Conservation (phyloP, 2,888 invertebrate genomes). For the Cerastis rubricosa region DNA sequence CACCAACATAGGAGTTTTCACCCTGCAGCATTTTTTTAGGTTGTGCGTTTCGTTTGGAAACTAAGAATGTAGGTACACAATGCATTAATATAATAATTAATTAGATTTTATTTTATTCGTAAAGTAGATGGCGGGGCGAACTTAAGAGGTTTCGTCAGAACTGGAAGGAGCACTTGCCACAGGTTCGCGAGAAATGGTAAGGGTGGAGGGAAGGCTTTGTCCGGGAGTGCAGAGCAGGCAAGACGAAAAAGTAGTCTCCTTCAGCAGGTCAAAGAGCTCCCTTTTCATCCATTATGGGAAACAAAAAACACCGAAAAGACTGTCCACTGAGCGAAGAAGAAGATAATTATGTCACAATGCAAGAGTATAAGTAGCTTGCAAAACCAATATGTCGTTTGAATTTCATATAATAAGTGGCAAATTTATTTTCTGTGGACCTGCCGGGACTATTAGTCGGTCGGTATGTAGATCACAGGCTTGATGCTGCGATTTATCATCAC, state of each 20-base stretch:
- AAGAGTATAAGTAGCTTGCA: not conserved
- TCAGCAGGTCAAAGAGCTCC: not conserved
- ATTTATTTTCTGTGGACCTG: not conserved
- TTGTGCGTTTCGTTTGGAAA: not conserved
- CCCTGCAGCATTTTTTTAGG: not conserved
- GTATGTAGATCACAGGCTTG: slow-evolving; percentile 41
- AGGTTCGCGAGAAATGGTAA: too few relatives aligned
- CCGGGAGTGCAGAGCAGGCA: too few relatives aligned
- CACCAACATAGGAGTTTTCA: not conserved
- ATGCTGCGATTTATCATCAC: slow-evolving; percentile 38
- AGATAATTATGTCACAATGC: not conserved
- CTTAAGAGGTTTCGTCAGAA: too few relatives aligned
- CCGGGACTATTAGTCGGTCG: slow-evolving; percentile 5
- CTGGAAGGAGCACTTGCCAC: too few relatives aligned
- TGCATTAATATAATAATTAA: not conserved
- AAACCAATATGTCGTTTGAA: not conserved
- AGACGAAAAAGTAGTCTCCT: too few relatives aligned
- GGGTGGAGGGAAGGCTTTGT: too few relatives aligned
- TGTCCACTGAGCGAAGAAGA: not conserved
- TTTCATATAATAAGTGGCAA: not conserved
- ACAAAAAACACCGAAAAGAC: not conserved
- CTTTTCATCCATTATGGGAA: not conserved
- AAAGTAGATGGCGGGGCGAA: not conserved
- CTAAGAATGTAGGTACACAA: not conserved
- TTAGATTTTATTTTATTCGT: not conserved